Evolutionary conservation across 1,140 invertebrate species (phyloP).

Genomic region (Tetramorium simillimum): DNA sequence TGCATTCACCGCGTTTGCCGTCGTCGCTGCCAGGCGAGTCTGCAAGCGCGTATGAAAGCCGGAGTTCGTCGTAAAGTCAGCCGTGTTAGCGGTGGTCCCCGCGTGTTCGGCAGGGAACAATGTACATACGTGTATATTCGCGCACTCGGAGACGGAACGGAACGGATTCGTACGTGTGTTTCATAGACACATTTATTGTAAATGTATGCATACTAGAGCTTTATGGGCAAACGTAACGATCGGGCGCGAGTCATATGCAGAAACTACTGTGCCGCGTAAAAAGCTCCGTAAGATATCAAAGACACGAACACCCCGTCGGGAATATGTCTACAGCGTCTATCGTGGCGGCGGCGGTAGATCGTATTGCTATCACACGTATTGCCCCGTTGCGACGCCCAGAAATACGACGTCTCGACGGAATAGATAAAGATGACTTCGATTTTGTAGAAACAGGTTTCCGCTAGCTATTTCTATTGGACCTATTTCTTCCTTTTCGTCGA

Average conservation of each 20-base stretch:
- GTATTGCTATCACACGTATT: conserved; percentile 41
- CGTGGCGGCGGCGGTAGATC: neutral
- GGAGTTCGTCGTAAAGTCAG: conserved; percentile 50
- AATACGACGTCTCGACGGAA: conserved; percentile 55
- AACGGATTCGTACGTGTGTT: neutral
- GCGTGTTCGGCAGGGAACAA: conserved; percentile 58
- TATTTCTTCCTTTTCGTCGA: neutral
- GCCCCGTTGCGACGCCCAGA: neutral
- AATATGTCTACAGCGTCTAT: neutral
- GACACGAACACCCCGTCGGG: neutral
- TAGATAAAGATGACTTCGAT: conserved; percentile 49
- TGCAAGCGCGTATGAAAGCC: conserved; percentile 53
- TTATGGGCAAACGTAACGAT: conserved; percentile 34
- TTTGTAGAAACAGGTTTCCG: conserved; percentile 13
- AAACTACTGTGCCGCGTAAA: neutral
- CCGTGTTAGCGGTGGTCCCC: conserved; percentile 7
- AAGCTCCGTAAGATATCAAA: conserved; percentile 2
- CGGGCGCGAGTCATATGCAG: neutral
- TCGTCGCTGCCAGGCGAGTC: conserved; percentile 51
- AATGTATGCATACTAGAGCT: neutral
- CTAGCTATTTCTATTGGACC: neutral
- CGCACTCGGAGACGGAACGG: neutral
- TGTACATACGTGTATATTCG: conserved; percentile 10
- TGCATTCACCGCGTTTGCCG: conserved; percentile 62
- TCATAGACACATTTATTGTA: neutral